Percentiles rank a stretch among this genome's conserved stretches.
These are phyloP conservation scores for Echinops telfairi DNA, from an alignment of 2,113 vertebrate species.

Conservation along the genomic window DNA sequence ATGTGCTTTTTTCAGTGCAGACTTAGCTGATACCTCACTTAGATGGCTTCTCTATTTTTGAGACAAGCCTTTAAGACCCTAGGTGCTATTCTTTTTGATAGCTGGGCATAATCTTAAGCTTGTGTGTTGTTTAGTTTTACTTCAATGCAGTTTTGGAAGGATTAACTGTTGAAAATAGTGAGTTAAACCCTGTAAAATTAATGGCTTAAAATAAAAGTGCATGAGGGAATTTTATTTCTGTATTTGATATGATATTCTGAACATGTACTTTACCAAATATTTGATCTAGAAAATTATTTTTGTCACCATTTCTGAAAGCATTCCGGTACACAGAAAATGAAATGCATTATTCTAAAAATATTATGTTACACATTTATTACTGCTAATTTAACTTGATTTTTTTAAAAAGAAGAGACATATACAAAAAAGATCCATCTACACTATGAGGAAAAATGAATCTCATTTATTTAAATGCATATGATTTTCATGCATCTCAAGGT, in stretches of 20 bases:
- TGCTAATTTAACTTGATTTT: background rate
- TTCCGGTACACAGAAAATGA: background rate
- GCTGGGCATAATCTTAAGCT: too few relatives aligned
- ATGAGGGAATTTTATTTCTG: background rate
- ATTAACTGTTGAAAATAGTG: background rate
- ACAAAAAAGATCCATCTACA: background rate
- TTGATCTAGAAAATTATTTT: background rate
- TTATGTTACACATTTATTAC: background rate
- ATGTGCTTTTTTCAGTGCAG: too few relatives aligned
- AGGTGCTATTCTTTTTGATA: too few relatives aligned
- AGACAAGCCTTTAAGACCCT: too few relatives aligned
- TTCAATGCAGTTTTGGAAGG: too few relatives aligned
- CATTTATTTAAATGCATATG: too few relatives aligned
- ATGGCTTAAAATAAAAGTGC: background rate
- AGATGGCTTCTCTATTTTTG: too few relatives aligned
- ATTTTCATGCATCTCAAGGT: too few relatives aligned
- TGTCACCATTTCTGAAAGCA: background rate
- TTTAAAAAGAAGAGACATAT: background rate
- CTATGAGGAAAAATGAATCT: background rate
- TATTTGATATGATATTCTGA: background rate
- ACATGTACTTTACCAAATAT: background rate
- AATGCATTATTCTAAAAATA: background rate
- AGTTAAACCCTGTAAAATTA: background rate
- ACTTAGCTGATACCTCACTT: too few relatives aligned
- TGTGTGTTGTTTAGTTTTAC: too few relatives aligned